Base-by-base conservation (phyloP, 2,888 invertebrate species). In the Stenolophus ochropezus region DNA sequence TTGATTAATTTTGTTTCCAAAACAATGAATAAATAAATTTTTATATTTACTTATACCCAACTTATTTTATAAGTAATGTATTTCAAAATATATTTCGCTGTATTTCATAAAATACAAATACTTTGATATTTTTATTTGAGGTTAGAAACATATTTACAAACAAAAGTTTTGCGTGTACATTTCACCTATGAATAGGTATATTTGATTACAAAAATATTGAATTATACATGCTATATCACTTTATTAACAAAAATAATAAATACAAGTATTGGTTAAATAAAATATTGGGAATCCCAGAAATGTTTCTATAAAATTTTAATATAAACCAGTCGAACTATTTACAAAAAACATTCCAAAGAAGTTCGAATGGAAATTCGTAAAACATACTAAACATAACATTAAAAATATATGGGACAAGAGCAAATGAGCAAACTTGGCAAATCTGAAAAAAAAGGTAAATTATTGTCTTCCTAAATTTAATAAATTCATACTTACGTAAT, bases 1-100 rank as follows among this genome's bases (percentile, higher is more conserved):
- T 27, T 58, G 58, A 20, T 49, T 73, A 49, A 49, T 73, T 73
- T 73, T 73, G 73, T 73, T 73, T 33, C 33, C 49, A 47, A 73
- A 73, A 73, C 47, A 73, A 4, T 23, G 11, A n/a, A 65, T n/a
- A 49, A 49, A 49, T 49, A 3, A 49, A n/a, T 33, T 33, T 33
- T 8, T 8, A 33, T 8, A 33, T 33, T 33, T 33, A 33, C 33
- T 1, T 8, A 33, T 8, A 5, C 33, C 5, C 33, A 3, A 33
- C 5, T 8, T 33, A 33, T 2, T 33, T 8, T 33, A 1, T 33
- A 33, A 8, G 5, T 33, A 8, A 8, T 33, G 33, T 33, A 33
- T 33, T 8, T 2, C 4, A 8, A 33, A 2, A 33, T 3, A 33
- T 33, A 33, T 33, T 33, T 8, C 8, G 33, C 33, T 33, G 8